A percentile compares a stretch with the other conserved stretches of the same genome.
These are phyloP conservation scores for Muschampia plurimacula DNA, from an alignment of 2,888 invertebrate species.

Conservation along the genomic window DNA sequence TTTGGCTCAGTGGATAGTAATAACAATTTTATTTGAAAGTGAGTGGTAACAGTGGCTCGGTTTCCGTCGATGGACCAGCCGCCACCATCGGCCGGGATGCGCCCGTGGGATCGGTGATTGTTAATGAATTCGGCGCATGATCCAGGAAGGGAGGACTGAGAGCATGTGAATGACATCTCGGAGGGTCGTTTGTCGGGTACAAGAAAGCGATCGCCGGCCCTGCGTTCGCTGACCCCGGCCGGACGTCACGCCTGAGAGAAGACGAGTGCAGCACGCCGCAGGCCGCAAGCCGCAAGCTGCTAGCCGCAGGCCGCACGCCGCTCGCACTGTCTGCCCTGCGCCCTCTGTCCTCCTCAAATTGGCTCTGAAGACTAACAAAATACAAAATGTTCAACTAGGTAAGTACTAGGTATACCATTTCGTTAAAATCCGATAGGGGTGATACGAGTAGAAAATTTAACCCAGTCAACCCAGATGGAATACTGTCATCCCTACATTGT, in stretches of 20 bases:
- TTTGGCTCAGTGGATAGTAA: constrained; percentile 23
- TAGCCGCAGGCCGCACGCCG: constrained; percentile 24
- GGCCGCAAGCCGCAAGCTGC: constrained; percentile 22
- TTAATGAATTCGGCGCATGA: constrained; percentile 46
- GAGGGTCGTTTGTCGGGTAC: constrained; percentile 74
- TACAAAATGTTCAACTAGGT: constrained; percentile 11
- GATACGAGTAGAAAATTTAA: too few species aligned
- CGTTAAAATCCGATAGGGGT: too few species aligned
- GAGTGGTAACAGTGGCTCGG: not conserved
- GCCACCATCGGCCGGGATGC: not conserved
- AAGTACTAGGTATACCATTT: too few species aligned
- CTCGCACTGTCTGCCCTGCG: constrained; percentile 44
- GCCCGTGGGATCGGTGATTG: constrained; percentile 28
- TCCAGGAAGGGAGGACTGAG: constrained; percentile 53
- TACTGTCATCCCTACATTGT: too few species aligned
- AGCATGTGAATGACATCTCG: constrained; percentile 73
- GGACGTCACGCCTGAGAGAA: constrained; percentile 78
- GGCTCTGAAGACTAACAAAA: constrained; percentile 24
- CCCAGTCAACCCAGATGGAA: too few species aligned
- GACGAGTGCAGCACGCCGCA: constrained; percentile 64
- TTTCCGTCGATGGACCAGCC: not conserved
- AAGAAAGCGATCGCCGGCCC: constrained; percentile 74
- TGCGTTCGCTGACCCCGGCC: constrained; percentile 81
- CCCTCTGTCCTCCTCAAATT: constrained; percentile 33
- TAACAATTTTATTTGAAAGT: not conserved